Percentiles rank a stretch among this genome's conserved stretches.
phyloP scores from a whole-genome alignment of 2,888 invertebrate genomes.

The Iselma pallidipennis region DNA sequence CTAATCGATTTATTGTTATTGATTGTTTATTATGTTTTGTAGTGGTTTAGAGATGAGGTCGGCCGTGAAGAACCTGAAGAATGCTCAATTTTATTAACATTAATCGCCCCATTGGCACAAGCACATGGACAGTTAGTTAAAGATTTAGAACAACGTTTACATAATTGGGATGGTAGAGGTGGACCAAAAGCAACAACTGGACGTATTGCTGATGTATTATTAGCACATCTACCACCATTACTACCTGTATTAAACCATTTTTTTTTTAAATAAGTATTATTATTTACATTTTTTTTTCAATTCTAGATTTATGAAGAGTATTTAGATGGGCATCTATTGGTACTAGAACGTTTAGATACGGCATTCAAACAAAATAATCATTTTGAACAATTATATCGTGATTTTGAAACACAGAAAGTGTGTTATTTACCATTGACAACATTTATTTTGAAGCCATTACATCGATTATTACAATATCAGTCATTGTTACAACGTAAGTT shows the following conservation, averaged over 20 bases:
- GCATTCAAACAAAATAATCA: slow-evolving; percentile 71
- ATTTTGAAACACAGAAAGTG: slow-evolving; percentile 81
- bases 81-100: slow-evolving; percentile 62
- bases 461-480: slow-evolving; percentile 83
- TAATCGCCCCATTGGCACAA: slow-evolving; percentile 76
- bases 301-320: slow-evolving; percentile 71
- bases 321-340: slow-evolving; percentile 73
- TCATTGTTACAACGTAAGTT: slow-evolving; percentile 74
- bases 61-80: slow-evolving; percentile 63
- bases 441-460: slow-evolving; percentile 81
- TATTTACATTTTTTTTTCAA: not conserved
- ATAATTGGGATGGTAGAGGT: slow-evolving; percentile 72
- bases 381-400: slow-evolving; percentile 72
- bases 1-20: slow-evolving; percentile 2
- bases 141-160: slow-evolving; percentile 75
- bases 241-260: slow-evolving; percentile 56
- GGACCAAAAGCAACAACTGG: slow-evolving; percentile 53
- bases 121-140: slow-evolving; percentile 80
- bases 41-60: slow-evolving; percentile 76
- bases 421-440: slow-evolving; percentile 86
- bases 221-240: slow-evolving; percentile 68
- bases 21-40: slow-evolving; percentile 4
- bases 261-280: slow-evolving; percentile 2
- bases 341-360: slow-evolving; percentile 79
- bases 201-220: slow-evolving; percentile 75